A percentile compares a stretch with the other conserved stretches of the same genome.
Conservation (phyloP, 1,140 invertebrate genomes). For the Phortica variegata region DNA sequence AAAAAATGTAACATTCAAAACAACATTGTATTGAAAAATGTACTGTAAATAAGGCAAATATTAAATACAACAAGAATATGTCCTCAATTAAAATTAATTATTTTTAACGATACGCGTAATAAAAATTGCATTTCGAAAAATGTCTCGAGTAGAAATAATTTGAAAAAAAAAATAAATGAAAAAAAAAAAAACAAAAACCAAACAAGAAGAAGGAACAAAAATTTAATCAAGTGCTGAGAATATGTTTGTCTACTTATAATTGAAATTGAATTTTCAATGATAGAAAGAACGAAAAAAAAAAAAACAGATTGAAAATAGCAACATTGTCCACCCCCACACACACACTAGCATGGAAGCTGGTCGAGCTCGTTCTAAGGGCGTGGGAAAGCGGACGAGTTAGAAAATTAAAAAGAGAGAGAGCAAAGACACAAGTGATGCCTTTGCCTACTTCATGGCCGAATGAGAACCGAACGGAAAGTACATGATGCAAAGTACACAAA, state of each 20-base stretch:
- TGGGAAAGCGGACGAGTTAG: no score
- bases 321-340: slow-evolving; percentile 8
- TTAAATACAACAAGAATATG: slow-evolving; percentile 8
- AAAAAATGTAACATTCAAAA: slow-evolving; percentile 12
- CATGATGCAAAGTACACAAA: no score
- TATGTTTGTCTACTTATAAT: slow-evolving; percentile 38
- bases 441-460: no score
- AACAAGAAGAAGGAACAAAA: no score
- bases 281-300: slow-evolving; percentile 13
- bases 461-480: no score
- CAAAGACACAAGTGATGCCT: no score
- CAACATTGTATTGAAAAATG: slow-evolving; percentile 30
- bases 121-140: slow-evolving; percentile 53
- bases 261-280: slow-evolving; percentile 54
- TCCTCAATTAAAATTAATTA: slow-evolving; percentile 56
- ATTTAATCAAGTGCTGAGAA: no score
- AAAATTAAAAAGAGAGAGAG: no score
- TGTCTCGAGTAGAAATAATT: no score
- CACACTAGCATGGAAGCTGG: no score
- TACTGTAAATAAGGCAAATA: no score
- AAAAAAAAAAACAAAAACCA: slow-evolving; percentile 1
- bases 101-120: slow-evolving; percentile 54
- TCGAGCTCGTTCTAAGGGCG: no score
- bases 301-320: slow-evolving; percentile 21
- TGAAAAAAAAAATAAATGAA: neutral